phyloP scores from a whole-genome alignment of 2,113 vertebrate species.

The Zapus hudsonius region DNA sequence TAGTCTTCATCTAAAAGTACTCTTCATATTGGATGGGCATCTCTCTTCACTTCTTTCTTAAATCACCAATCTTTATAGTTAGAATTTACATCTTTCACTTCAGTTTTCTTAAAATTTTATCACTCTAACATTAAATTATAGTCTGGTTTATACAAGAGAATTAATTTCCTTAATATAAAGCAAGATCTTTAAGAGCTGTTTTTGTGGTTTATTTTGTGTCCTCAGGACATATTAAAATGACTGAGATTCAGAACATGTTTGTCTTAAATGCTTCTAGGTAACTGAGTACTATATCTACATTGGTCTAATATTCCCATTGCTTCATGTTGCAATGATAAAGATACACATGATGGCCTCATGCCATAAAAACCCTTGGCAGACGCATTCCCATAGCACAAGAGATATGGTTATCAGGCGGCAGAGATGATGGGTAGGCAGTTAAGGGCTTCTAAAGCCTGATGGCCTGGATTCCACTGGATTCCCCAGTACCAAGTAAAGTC shows the following conservation, averaged over 20 bases:
- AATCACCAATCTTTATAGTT: neutral
- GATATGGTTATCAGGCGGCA: no score
- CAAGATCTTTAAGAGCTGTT: conserved; percentile 4
- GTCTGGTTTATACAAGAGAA: neutral
- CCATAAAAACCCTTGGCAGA: no score
- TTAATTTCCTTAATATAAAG: conserved; percentile 50
- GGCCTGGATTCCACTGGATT: no score
- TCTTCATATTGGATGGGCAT: neutral
- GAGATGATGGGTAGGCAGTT: no score
- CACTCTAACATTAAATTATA: conserved; percentile 28
- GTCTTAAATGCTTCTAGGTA: neutral
- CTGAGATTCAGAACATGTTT: neutral
- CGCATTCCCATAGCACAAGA: no score
- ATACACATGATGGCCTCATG: no score
- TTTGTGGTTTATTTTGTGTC: conserved; percentile 36
- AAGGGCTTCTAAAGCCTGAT: no score
- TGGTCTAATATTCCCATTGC: neutral
- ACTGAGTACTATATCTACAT: conserved; percentile 17
- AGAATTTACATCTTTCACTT: neutral
- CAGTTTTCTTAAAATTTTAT: conserved; percentile 12
- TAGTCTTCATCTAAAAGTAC: neutral
- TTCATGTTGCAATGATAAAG: neutral
- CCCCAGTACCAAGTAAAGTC: no score
- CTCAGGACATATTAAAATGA: neutral
- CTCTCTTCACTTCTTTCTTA: neutral